Conservation (phyloP, 2,797 vertebrate species). For the Cacajao melanocephalus region DNA sequence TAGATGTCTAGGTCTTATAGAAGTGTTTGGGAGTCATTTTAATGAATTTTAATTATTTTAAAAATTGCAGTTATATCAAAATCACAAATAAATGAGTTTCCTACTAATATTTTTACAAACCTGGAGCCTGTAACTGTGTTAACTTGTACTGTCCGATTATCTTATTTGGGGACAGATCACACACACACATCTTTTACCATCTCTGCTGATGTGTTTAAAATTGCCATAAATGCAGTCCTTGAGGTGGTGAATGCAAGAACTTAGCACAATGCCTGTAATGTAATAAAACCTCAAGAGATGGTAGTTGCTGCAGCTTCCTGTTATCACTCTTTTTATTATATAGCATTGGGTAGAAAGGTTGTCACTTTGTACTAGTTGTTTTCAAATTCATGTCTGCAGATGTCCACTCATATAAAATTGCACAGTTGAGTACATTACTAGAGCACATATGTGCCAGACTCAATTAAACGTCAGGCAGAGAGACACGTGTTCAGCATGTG, state of each 20-base stretch:
- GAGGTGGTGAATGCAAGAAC: background rate
- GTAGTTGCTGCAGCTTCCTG: background rate
- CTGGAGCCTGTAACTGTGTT: background rate
- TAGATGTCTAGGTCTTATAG: background rate
- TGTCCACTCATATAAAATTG: constrained; percentile 62
- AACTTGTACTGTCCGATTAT: background rate
- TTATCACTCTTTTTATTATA: background rate
- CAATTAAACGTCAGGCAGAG: background rate
- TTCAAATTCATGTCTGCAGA: constrained; percentile 21
- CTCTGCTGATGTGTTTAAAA: background rate
- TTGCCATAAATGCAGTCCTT: background rate
- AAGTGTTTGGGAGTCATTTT: background rate
- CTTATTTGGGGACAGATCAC: background rate
- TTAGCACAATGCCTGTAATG: background rate
- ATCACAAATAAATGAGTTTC: background rate
- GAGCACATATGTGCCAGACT: constrained; percentile 54
- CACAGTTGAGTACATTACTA: constrained; percentile 16
- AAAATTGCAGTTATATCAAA: background rate
- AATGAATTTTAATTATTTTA: constrained; percentile 1
- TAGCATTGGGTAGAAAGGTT: background rate
- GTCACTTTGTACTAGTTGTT: constrained; percentile 58
- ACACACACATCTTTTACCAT: background rate
- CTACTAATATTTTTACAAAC: background rate
- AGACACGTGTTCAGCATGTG: background rate
- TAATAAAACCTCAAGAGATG: background rate